These are phyloP conservation scores for Mechanitis mazaeus DNA, from an alignment of 2,888 invertebrate species.

Conservation along the genomic window DNA sequence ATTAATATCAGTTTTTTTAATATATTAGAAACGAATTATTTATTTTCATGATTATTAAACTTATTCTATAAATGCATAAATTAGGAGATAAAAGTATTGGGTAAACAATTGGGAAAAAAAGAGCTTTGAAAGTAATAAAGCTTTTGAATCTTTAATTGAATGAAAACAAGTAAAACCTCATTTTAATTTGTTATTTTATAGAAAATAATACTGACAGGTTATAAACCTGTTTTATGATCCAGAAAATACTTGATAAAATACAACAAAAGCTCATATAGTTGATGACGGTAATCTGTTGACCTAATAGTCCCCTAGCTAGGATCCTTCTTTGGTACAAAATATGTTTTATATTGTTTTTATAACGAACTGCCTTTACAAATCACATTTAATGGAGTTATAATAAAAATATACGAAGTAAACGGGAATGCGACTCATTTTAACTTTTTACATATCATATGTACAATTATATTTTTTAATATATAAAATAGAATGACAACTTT, in stretches of 20 bases:
- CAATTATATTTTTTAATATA: slow-evolving; percentile 1
- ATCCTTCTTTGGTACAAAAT: slow-evolving; percentile 33
- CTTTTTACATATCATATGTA: slow-evolving; percentile 2
- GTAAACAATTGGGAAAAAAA: background rate
- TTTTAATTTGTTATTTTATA: slow-evolving; percentile 7
- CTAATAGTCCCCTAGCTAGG: slow-evolving; percentile 19
- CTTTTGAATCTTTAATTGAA: background rate
- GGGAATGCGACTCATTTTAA: background rate
- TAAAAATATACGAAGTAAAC: background rate
- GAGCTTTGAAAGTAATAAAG: background rate
- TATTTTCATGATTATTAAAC: too few species aligned
- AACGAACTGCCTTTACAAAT: slow-evolving; percentile 3
- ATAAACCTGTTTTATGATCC: slow-evolving; percentile 8
- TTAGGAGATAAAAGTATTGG: too few species aligned
- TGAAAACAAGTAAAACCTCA: background rate
- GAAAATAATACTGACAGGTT: slow-evolving; percentile 2
- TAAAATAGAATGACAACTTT: slow-evolving; percentile 1
- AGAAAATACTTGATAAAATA: slow-evolving; percentile 17
- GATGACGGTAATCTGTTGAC: slow-evolving; percentile 23
- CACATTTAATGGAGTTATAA: background rate
- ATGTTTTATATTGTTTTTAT: slow-evolving; percentile 20
- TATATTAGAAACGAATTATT: too few species aligned
- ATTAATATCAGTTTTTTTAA: too few species aligned
- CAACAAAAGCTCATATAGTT: slow-evolving; percentile 24
- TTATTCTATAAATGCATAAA: too few species aligned